Percentiles rank a stretch among this genome's conserved stretches.
phyloP scores from a whole-genome alignment of 2,888 invertebrate species.

The Galerucella pusilla region DNA sequence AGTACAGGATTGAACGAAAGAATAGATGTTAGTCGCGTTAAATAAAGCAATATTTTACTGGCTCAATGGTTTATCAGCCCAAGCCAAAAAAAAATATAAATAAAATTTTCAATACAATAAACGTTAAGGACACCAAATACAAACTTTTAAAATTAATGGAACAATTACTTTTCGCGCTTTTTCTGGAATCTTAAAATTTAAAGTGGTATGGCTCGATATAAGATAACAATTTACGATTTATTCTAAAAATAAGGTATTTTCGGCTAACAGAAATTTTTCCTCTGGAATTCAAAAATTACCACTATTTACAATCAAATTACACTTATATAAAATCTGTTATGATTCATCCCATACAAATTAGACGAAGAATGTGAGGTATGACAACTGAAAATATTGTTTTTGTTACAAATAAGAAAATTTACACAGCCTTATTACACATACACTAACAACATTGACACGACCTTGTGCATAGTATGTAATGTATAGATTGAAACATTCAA shows the following conservation, averaged over 20 bases:
- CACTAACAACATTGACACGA: constrained; percentile 65
- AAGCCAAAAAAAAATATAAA: too few species aligned
- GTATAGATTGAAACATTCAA: constrained; percentile 63
- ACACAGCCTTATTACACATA: constrained; percentile 67
- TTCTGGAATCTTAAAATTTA: not conserved
- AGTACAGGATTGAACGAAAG: too few species aligned
- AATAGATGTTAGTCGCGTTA: too few species aligned
- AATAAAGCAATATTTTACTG: too few species aligned
- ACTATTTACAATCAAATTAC: not conserved
- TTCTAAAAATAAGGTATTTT: not conserved
- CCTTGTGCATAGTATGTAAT: constrained; percentile 64
- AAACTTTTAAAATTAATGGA: not conserved
- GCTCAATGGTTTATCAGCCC: too few species aligned
- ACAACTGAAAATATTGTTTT: constrained; percentile 51
- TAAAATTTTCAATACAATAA: too few species aligned
- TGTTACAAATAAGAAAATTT: constrained; percentile 60
- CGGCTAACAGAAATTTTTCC: not conserved
- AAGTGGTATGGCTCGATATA: not conserved
- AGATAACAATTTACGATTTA: not conserved
- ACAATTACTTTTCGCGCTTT: not conserved
- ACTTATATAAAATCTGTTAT: not conserved
- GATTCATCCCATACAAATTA: constrained; percentile 12
- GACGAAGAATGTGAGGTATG: constrained; percentile 42
- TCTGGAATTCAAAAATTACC: not conserved
- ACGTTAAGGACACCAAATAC: not conserved